Evolutionary conservation across 92 coral and sea anemone species (phyloP).

Genomic region (Palythoa grandis): DNA sequence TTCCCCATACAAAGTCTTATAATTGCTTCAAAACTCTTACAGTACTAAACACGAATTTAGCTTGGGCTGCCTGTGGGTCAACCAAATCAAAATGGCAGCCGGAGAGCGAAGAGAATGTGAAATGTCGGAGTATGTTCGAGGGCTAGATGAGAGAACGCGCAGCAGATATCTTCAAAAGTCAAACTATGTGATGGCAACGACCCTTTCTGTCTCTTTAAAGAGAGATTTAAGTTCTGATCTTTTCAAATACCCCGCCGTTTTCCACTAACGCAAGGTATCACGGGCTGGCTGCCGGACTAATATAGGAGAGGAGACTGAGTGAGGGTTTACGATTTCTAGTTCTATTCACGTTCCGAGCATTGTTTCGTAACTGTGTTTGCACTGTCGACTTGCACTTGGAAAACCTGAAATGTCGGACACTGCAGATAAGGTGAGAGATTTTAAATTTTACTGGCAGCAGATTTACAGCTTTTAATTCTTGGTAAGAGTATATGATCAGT

Average conservation of each 20-base stretch:
- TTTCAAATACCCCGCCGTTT: neutral
- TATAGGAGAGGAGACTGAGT: no score
- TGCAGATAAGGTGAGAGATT: conserved; percentile 46
- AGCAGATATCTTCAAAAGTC: neutral
- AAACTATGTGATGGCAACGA: neutral
- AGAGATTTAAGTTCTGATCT: neutral
- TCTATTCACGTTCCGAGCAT: no score
- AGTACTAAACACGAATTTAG: no score
- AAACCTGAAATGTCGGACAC: conserved; percentile 45
- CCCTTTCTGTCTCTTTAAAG: neutral
- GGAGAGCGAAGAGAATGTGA: neutral
- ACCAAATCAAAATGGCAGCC: neutral
- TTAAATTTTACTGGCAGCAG: neutral
- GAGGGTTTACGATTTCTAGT: no score
- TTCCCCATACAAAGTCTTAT: no score
- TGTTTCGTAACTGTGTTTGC: no score
- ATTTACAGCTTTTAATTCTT: neutral
- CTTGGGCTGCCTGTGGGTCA: no score
- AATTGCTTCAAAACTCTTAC: no score
- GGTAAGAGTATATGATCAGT: neutral
- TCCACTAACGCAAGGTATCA: no score
- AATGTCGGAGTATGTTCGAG: neutral
- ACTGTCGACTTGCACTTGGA: no score
- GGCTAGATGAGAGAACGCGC: neutral
- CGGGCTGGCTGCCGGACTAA: no score